Conservation (phyloP, 2,797 vertebrate species). For the Meda fulgida region DNA sequence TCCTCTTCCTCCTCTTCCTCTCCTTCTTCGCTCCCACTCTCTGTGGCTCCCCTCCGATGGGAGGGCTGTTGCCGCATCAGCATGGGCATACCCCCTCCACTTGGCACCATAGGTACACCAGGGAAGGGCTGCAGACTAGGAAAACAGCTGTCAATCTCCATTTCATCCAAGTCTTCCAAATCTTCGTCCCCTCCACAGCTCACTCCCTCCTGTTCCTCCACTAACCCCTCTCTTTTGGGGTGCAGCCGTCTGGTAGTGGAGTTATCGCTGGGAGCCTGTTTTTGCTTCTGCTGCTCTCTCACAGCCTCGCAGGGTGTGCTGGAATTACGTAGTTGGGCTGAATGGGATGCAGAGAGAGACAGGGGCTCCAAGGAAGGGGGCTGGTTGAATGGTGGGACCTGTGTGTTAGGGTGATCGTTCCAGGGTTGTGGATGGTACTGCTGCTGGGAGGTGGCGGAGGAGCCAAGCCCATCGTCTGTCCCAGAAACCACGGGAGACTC, state of each 20-base stretch:
- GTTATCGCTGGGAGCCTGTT: constrained; percentile 70
- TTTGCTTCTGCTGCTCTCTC: constrained; percentile 77
- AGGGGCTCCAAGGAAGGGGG: constrained; percentile 80
- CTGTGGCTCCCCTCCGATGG: constrained; percentile 76
- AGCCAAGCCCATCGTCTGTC: constrained; percentile 98
- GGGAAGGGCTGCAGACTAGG: constrained; percentile 84
- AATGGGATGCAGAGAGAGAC: constrained; percentile 76
- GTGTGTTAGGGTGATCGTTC: constrained; percentile 83
- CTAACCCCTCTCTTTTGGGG: constrained; percentile 79
- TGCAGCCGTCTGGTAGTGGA: constrained; percentile 72
- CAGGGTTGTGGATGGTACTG: constrained; percentile 88
- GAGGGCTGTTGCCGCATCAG: constrained; percentile 79
- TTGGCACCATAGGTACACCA: constrained; percentile 78
- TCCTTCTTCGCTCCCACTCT: constrained; percentile 92
- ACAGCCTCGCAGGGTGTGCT: constrained; percentile 74
- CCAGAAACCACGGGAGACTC: constrained; percentile 98
- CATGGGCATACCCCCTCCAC: constrained; percentile 81
- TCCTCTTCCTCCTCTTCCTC: constrained; percentile 92
- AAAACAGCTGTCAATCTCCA: constrained; percentile 98
- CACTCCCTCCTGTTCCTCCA: constrained; percentile 83
- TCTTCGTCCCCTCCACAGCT: constrained; percentile 84
- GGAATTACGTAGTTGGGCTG: constrained; percentile 76
- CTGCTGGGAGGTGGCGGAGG: constrained; percentile 87
- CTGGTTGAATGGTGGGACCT: constrained; percentile 82
- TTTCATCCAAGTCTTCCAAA: constrained; percentile 89